Conservation (phyloP, 2,113 vertebrate species). For the Gallinago paraguaiae region DNA sequence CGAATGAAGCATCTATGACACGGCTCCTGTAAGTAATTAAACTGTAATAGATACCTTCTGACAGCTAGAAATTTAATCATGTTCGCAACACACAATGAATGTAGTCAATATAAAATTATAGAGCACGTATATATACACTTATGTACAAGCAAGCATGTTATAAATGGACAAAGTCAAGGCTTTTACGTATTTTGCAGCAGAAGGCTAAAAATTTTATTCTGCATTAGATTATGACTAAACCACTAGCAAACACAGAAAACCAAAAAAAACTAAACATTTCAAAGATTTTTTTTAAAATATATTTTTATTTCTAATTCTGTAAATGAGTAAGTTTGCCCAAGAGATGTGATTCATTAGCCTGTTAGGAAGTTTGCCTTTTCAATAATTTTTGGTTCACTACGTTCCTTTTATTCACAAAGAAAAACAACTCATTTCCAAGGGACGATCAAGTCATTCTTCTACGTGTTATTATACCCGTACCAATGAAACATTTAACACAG, state of each 20-base stretch:
- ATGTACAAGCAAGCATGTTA: neutral
- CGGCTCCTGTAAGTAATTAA: neutral
- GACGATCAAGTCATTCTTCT: neutral
- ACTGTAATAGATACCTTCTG: neutral
- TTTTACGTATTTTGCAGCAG: neutral
- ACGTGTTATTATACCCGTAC: neutral
- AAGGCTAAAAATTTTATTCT: neutral
- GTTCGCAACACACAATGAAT: neutral
- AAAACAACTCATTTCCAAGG: neutral
- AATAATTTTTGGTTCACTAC: neutral
- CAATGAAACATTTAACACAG: neutral
- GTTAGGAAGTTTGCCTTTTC: neutral
- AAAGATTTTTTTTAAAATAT: neutral
- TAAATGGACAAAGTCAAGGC: neutral
- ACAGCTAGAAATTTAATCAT: neutral
- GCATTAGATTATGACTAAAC: neutral
- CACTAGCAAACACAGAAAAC: neutral
- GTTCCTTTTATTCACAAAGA: neutral
- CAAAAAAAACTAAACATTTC: rapidly evolving
- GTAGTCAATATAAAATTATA: neutral
- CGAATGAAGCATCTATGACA: neutral
- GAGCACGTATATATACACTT: neutral
- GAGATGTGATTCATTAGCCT: neutral
- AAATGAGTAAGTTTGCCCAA: neutral
- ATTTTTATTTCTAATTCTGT: neutral